Conservation (phyloP, 2,888 invertebrate species). For the Nematopogon swammerdamellus region DNA sequence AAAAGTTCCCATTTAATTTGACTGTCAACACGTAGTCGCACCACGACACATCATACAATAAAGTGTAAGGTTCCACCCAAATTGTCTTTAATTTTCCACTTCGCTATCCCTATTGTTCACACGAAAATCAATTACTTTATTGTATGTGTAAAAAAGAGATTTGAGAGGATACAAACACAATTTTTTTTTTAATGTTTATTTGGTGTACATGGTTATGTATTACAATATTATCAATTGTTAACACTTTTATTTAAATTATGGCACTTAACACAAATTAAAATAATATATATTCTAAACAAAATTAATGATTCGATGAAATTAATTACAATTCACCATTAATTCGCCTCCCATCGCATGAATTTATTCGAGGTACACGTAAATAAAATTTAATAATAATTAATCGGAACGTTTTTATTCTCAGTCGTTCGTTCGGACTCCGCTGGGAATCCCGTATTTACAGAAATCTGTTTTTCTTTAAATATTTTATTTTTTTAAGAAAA, state of each 20-base stretch:
- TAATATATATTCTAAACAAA: slow-evolving; percentile 21
- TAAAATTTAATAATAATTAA: slow-evolving; percentile 15
- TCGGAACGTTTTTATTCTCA: slow-evolving; percentile 49
- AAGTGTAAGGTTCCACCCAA: no score
- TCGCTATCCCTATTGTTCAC: no score
- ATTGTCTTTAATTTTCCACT: no score
- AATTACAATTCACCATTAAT: neutral
- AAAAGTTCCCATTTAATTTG: no score
- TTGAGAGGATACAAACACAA: slow-evolving; percentile 22
- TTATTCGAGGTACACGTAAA: neutral
- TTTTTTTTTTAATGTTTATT: slow-evolving; percentile 36
- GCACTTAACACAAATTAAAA: slow-evolving; percentile 51
- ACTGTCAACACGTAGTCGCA: no score
- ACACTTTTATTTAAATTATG: slow-evolving; percentile 49
- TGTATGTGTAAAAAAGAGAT: no score
- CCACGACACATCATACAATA: no score
- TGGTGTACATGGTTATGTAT: slow-evolving; percentile 56
- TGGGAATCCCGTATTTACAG: slow-evolving; percentile 29
- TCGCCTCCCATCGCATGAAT: neutral
- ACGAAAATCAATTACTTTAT: no score
- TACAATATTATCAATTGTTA: slow-evolving; percentile 52
- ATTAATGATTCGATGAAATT: neutral
- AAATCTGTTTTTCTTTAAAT: slow-evolving; percentile 26
- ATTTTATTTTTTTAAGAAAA: slow-evolving; percentile 41
- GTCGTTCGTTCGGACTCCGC: slow-evolving; percentile 44